Percentiles rank a stretch among this genome's conserved stretches.
Conservation (phyloP, 2,113 vertebrate species). For the Myiozetetes cayanensis region DNA sequence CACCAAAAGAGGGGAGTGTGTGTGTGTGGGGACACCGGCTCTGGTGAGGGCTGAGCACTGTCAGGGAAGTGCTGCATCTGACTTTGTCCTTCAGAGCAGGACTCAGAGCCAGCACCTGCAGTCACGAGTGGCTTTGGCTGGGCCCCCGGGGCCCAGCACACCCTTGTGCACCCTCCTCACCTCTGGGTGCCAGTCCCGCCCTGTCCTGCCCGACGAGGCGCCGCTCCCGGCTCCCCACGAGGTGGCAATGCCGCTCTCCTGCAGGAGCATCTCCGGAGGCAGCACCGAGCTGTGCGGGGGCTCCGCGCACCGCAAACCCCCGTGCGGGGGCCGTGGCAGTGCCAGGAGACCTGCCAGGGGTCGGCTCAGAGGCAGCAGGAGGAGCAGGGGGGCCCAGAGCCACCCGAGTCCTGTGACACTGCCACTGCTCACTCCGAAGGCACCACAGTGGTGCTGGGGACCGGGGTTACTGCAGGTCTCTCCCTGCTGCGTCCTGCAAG, state of each 20-base stretch:
- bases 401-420: neutral
- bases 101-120: neutral
- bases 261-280: neutral
- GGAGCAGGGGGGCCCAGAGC: neutral
- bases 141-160: neutral
- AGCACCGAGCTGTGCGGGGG: neutral
- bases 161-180: neutral
- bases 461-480: neutral
- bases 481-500: neutral
- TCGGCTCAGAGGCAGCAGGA: neutral
- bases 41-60: neutral
- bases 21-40: neutral
- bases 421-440: neutral
- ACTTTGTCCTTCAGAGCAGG: neutral
- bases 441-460: fast-evolving
- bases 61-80: fast-evolving
- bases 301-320: neutral
- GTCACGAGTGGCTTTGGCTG: neutral
- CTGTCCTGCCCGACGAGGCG: neutral
- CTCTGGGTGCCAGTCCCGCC: neutral
- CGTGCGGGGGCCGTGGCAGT: neutral
- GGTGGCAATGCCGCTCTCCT: conserved; percentile 39
- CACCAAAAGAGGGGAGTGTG: neutral
- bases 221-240: conserved; percentile 11
- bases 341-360: neutral